phyloP scores from a whole-genome alignment of 2,113 vertebrate genomes.

The Leuciscus idus region DNA sequence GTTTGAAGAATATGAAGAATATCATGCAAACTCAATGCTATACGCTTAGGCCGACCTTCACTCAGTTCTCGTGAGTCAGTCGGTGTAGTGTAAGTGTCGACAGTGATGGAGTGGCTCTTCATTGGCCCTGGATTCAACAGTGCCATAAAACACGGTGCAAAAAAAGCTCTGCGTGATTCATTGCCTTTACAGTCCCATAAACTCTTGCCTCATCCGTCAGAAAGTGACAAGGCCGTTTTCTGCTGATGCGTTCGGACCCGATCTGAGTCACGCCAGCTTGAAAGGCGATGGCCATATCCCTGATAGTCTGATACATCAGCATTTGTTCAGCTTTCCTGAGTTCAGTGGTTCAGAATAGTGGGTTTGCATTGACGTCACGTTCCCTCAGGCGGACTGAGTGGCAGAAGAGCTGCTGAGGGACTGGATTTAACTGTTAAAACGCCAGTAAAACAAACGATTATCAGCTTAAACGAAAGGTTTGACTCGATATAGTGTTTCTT shows the following conservation, averaged over 20 bases:
- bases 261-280: constrained; percentile 25
- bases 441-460: too few relatives aligned
- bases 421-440: too few relatives aligned
- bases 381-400: too few relatives aligned
- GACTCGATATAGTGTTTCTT: too few relatives aligned
- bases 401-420: too few relatives aligned
- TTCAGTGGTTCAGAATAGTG: neutral
- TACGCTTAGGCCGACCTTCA: neutral
- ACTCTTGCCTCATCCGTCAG: constrained; percentile 48
- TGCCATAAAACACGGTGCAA: neutral
- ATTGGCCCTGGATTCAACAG: constrained; percentile 12
- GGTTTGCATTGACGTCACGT: too few relatives aligned
- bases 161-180: constrained; percentile 33
- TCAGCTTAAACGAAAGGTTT: too few relatives aligned
- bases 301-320: neutral
- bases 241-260: constrained; percentile 5
- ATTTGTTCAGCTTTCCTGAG: neutral
- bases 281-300: constrained; percentile 11
- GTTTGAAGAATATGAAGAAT: neutral
- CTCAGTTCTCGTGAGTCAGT: neutral
- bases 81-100: neutral
- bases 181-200: constrained; percentile 39
- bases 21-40: neutral
- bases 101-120: constrained; percentile 30
- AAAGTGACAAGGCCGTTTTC: constrained; percentile 13